phyloP scores from a whole-genome alignment of 2,113 vertebrate genomes.

The Cyrtonyx montezumae region DNA sequence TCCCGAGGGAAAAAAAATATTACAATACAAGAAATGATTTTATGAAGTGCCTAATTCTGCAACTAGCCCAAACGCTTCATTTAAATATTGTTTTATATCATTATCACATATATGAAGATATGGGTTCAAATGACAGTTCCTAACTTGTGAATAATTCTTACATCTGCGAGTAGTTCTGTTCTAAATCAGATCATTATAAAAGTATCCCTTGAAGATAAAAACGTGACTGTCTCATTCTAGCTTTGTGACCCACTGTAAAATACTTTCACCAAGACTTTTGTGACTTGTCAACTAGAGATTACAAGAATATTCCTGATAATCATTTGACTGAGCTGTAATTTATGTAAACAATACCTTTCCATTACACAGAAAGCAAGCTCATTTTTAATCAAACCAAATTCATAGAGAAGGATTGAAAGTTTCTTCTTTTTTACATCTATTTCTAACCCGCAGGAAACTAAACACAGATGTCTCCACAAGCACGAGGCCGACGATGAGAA shows the following conservation, averaged over 20 bases:
- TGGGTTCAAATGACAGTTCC: not conserved
- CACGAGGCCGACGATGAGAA: slow-evolving; percentile 1
- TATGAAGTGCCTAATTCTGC: not conserved
- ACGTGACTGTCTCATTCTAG: not conserved
- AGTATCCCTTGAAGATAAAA: not conserved
- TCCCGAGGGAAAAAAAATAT: not conserved
- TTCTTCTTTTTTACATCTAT: not conserved
- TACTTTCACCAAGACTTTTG: slow-evolving; percentile 43
- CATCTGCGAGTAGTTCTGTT: not conserved
- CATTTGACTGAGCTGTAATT: slow-evolving; percentile 19
- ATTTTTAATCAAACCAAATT: slow-evolving; percentile 55
- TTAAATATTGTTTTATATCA: not conserved
- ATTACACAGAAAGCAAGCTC: not conserved
- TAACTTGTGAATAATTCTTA: not conserved
- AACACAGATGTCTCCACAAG: slow-evolving; percentile 43
- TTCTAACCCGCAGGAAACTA: slow-evolving; percentile 37
- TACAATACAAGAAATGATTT: not conserved
- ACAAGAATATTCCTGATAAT: slow-evolving; percentile 48
- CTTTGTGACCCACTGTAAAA: not conserved
- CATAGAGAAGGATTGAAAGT: slow-evolving; percentile 1
- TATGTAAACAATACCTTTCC: not conserved
- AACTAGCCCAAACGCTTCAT: not conserved
- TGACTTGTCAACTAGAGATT: slow-evolving; percentile 40
- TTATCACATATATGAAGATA: not conserved
- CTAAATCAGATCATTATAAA: not conserved